Evolutionary conservation across 2,797 vertebrate genomes (phyloP).

Genomic region (Mus minutoides): DNA sequence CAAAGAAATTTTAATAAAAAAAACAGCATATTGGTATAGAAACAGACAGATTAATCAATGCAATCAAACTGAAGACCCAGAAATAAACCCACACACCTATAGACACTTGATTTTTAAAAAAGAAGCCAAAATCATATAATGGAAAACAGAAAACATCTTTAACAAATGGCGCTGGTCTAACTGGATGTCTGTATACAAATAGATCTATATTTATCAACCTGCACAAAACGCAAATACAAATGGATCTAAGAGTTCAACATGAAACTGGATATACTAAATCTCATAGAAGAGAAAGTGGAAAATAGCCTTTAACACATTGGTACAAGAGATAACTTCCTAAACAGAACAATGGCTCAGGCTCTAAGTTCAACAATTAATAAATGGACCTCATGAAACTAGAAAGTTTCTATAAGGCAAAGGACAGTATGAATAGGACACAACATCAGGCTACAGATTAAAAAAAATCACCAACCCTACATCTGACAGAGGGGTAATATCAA

Average conservation of each 20-base stretch:
- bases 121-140: not conserved
- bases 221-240: not conserved
- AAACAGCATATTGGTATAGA: not conserved
- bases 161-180: not conserved
- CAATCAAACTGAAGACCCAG: not conserved
- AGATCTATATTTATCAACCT: not conserved
- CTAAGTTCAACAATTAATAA: not conserved
- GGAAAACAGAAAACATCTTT: not conserved
- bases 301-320: not conserved
- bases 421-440: not conserved
- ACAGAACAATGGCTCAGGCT: not conserved
- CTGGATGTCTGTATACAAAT: not conserved
- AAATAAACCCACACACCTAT: not conserved
- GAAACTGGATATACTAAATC: not conserved
- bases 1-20: not conserved
- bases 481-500: not conserved
- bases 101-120: not conserved
- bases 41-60: not conserved
- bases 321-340: not conserved
- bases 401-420: not conserved
- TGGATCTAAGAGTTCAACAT: not conserved
- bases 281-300: not conserved
- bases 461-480: not conserved
- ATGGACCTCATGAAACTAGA: not conserved
- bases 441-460: not conserved